Evolutionary conservation across 2,888 invertebrate genomes (phyloP).

Genomic region (Drosophila ochracea): DNA sequence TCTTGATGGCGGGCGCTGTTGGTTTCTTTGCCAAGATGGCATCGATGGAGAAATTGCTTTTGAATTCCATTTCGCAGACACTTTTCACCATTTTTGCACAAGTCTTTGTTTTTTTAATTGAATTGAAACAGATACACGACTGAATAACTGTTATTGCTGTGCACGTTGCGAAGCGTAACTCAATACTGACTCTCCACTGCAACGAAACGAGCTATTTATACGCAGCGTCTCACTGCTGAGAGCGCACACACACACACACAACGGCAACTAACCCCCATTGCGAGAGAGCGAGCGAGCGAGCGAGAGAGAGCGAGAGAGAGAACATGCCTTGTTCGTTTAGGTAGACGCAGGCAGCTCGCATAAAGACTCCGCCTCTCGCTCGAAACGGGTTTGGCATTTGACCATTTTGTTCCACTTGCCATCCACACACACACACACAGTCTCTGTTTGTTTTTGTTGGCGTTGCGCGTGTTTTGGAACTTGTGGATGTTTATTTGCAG

Average conservation of each 20-base stretch:
- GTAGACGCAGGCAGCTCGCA: slow-evolving; percentile 26
- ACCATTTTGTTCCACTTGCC: slow-evolving; percentile 72
- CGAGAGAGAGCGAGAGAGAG: slow-evolving; percentile 6
- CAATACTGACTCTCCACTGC: slow-evolving; percentile 76
- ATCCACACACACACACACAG: neutral
- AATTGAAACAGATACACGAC: slow-evolving; percentile 34
- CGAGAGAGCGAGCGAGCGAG: slow-evolving; percentile 7
- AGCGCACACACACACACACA: slow-evolving; percentile 12
- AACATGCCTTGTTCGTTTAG: slow-evolving; percentile 2
- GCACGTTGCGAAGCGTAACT: slow-evolving; percentile 61
- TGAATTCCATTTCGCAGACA: slow-evolving; percentile 84
- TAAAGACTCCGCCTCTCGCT: slow-evolving; percentile 71
- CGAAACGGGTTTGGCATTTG: slow-evolving; percentile 51
- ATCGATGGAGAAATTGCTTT: slow-evolving; percentile 93
- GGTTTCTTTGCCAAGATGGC: slow-evolving; percentile 89
- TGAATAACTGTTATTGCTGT: slow-evolving; percentile 46
- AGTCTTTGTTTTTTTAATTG: slow-evolving; percentile 23
- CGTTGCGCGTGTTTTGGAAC: slow-evolving; percentile 66
- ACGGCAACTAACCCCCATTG: slow-evolving; percentile 15
- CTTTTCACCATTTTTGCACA: slow-evolving; percentile 81
- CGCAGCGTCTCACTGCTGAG: slow-evolving; percentile 17
- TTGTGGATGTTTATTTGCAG: slow-evolving; percentile 83
- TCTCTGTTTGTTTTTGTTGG: slow-evolving; percentile 37
- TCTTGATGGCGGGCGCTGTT: slow-evolving; percentile 43
- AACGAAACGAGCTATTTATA: slow-evolving; percentile 78